phyloP scores from a whole-genome alignment of 2,113 vertebrate species.

The Heterocephalus glaber region DNA sequence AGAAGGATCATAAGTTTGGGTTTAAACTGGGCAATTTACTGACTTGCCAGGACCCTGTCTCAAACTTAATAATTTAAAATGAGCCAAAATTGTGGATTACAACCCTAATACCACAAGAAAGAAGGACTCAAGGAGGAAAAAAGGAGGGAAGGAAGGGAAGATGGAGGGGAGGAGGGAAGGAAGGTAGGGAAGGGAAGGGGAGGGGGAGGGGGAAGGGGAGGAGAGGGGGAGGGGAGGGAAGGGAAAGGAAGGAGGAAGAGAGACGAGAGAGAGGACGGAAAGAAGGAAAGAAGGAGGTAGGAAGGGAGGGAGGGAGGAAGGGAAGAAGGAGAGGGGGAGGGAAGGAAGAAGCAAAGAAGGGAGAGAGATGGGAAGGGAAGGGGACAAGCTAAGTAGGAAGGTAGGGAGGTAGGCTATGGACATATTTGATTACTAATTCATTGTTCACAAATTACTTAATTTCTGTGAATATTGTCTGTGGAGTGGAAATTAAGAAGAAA shows the following conservation, averaged over 20 bases:
- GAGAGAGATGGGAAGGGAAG: neutral
- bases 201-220: too few relatives aligned
- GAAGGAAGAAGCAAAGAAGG: rapidly evolving
- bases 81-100: neutral
- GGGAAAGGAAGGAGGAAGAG: too few relatives aligned
- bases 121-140: neutral
- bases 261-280: too few relatives aligned
- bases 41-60: neutral
- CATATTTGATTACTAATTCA: neutral
- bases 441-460: neutral
- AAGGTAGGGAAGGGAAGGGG: neutral
- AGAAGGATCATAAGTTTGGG: neutral
- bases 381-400: neutral
- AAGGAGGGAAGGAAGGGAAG: neutral
- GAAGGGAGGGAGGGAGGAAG: neutral
- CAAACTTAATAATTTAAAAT: neutral
- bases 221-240: neutral
- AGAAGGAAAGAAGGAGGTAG: neutral
- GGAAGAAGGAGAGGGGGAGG: neutral
- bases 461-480: neutral
- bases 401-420: neutral
- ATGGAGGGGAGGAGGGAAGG: too few relatives aligned
- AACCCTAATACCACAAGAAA: neutral
- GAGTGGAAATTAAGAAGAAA: neutral
- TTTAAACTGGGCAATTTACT: neutral